Evolutionary conservation across 1,140 invertebrate genomes (phyloP).

Genomic region (Aphelenchoides fujianensis): DNA sequence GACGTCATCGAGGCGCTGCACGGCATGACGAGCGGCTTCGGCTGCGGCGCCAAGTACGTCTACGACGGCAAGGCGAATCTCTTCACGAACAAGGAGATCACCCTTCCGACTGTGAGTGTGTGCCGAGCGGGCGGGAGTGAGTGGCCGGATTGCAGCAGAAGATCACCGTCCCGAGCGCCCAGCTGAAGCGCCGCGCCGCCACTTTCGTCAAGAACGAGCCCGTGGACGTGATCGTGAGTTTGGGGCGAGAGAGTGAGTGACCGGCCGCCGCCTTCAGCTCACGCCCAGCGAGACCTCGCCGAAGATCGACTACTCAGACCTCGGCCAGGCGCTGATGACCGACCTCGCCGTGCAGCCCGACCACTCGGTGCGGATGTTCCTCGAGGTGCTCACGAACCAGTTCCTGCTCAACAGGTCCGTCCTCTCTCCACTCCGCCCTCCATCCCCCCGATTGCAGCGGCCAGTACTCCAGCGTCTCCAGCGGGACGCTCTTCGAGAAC

Average conservation of each 20-base stretch:
- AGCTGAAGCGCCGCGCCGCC: neutral
- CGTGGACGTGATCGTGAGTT: neutral
- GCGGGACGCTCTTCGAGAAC: constrained; percentile 32
- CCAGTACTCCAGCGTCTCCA: neutral
- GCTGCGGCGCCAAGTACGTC: neutral
- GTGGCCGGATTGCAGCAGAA: neutral
- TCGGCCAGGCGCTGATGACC: neutral
- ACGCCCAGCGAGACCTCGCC: constrained; percentile 17
- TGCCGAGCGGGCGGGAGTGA: neutral
- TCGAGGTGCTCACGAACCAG: constrained; percentile 22
- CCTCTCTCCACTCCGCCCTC: too few relatives aligned
- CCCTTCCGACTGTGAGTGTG: too few relatives aligned
- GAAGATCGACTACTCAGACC: constrained; percentile 19
- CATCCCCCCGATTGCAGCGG: too few relatives aligned
- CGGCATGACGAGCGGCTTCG: neutral
- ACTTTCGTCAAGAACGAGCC: neutral
- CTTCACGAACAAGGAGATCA: neutral
- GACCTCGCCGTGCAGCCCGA: constrained; percentile 10
- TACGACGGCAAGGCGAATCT: constrained; percentile 5
- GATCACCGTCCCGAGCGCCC: neutral
- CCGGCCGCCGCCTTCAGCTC: too few relatives aligned
- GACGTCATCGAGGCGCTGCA: neutral
- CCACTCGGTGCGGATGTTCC: neutral
- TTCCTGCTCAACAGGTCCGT: constrained; percentile 13
- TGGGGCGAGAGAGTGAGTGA: neutral